Conservation (phyloP, 2,797 vertebrate genomes). For the Arctocebus calabarensis region DNA sequence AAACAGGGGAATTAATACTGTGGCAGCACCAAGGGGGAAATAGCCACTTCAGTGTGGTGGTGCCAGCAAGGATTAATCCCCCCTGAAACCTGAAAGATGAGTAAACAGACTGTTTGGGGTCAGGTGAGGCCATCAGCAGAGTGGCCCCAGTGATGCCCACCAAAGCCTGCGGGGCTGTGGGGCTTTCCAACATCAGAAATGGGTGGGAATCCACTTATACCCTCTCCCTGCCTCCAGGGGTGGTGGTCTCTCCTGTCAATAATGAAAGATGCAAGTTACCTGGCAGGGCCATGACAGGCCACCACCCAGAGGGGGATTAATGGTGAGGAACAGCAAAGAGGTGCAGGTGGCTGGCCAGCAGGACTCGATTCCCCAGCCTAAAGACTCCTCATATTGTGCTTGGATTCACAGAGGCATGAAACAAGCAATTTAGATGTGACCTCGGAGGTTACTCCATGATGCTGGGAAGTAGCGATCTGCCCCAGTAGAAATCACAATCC, state of each 20-base stretch:
- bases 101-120: rapidly evolving
- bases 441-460: conserved; percentile 53
- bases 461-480: conserved; percentile 40
- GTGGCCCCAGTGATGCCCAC: not conserved
- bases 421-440: conserved; percentile 76
- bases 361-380: not conserved
- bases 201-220: not conserved
- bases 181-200: not conserved
- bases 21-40: not conserved
- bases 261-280: not conserved
- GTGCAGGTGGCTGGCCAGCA: not conserved
- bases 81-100: not conserved
- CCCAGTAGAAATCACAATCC: conserved; percentile 70
- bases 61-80: not conserved
- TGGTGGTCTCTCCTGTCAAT: not conserved
- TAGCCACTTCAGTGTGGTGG: rapidly evolving
- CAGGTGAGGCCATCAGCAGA: not conserved
- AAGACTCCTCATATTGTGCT: not conserved
- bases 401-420: conserved; percentile 74
- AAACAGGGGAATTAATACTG: not conserved
- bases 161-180: not conserved
- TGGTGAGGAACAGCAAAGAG: not conserved
- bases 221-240: not conserved
- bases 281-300: not conserved
- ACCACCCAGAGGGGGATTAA: not conserved